Conservation (phyloP, 1,140 invertebrate species). For the Portunus trituberculatus region DNA sequence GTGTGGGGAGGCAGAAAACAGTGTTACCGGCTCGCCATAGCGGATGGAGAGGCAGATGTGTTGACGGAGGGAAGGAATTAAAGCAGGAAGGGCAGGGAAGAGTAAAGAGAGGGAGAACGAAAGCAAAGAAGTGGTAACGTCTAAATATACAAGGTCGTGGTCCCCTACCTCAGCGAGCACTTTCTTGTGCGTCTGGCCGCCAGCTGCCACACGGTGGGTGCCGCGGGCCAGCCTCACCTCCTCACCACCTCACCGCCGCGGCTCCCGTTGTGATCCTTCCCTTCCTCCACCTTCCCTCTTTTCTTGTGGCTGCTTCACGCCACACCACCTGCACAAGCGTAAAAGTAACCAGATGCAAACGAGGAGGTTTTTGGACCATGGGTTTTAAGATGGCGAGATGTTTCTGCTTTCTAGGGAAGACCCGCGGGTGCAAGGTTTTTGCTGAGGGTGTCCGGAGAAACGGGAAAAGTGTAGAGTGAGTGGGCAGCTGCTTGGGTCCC, state of each 20-base stretch:
- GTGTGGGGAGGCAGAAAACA: no score
- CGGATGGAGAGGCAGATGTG: background rate
- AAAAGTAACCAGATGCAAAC: no score
- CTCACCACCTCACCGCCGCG: background rate
- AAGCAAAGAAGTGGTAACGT: background rate
- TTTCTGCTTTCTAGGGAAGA: no score
- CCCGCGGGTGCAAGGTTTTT: no score
- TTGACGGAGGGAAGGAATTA: background rate
- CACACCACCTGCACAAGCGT: no score
- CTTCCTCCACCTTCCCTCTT: no score
- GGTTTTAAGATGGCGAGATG: no score
- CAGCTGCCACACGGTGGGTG: background rate
- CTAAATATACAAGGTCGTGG: slow-evolving; percentile 8
- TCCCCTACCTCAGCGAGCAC: background rate
- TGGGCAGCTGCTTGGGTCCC: background rate
- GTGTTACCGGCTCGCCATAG: no score
- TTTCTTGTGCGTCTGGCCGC: background rate
- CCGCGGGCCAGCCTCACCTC: background rate
- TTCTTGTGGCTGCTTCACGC: no score
- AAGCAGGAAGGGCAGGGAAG: background rate
- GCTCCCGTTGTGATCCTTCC: background rate
- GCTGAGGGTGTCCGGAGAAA: no score
- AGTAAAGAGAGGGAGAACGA: background rate
- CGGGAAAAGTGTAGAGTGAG: background rate
- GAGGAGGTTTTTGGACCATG: no score